A percentile compares a stretch with the other conserved stretches of the same genome.
Conservation (phyloP, 2,113 vertebrate genomes). For the Oreotrochilus melanogaster region DNA sequence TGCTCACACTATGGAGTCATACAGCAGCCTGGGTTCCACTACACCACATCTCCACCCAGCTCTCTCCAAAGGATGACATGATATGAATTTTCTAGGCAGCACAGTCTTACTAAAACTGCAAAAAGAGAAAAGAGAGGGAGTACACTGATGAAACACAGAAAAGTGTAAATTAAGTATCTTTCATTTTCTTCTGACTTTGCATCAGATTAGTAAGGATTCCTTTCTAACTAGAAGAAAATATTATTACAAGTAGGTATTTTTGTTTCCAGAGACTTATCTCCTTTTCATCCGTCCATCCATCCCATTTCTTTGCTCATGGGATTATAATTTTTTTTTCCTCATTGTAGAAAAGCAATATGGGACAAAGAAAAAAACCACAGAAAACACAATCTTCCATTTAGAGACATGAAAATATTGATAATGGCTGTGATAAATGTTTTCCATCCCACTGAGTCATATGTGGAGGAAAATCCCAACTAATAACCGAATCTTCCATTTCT, state of each 20-base stretch:
- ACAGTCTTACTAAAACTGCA: background rate
- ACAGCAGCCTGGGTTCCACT: background rate
- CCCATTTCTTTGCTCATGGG: fast-evolving
- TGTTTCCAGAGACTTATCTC: background rate
- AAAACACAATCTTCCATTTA: background rate
- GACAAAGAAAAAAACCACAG: background rate
- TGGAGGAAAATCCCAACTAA: background rate
- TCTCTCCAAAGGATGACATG: fast-evolving
- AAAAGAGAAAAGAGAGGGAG: background rate
- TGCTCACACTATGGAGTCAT: background rate
- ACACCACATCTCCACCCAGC: background rate
- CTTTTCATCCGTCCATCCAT: background rate
- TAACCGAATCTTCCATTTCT: background rate
- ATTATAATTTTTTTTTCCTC: background rate
- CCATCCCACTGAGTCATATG: background rate
- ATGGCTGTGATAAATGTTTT: background rate
- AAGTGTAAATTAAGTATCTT: background rate
- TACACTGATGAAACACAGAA: background rate
- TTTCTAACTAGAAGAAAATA: background rate
- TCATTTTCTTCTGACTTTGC: background rate
- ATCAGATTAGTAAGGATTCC: background rate
- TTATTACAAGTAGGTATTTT: background rate
- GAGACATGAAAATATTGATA: background rate
- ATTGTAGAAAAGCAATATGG: background rate
- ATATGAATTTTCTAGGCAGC: background rate